Evolutionary conservation across 2,888 invertebrate genomes (phyloP).

Genomic region (Lycia hirtaria): DNA sequence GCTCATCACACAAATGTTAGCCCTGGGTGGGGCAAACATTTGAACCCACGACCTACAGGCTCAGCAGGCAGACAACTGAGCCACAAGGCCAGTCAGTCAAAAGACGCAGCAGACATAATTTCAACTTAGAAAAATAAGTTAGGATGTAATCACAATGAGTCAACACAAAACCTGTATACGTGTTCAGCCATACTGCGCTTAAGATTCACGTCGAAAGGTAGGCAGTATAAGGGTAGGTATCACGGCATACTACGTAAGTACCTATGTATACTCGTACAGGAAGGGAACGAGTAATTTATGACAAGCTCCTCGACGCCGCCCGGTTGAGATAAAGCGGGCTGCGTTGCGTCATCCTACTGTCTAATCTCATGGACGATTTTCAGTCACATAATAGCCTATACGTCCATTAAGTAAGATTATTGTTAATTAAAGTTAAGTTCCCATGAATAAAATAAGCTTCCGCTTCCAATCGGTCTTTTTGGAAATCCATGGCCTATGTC

Average conservation of each 20-base stretch:
- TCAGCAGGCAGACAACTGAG: too few relatives aligned
- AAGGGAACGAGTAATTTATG: slow-evolving; percentile 44
- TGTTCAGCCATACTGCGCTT: slow-evolving; percentile 10
- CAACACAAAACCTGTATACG: too few relatives aligned
- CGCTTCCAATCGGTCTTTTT: too few relatives aligned
- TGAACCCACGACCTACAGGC: too few relatives aligned
- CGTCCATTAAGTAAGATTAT: too few relatives aligned
- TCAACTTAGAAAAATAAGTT: too few relatives aligned
- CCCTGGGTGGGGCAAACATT: too few relatives aligned
- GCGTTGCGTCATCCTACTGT: slow-evolving; percentile 35
- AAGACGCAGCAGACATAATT: too few relatives aligned
- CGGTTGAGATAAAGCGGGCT: slow-evolving; percentile 43
- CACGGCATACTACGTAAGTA: slow-evolving; percentile 4
- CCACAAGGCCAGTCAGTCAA: too few relatives aligned
- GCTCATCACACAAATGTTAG: too few relatives aligned
- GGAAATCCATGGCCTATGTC: too few relatives aligned
- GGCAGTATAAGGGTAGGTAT: slow-evolving; percentile 16
- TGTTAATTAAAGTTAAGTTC: not conserved
- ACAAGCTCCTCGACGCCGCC: slow-evolving; percentile 34
- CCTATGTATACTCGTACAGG: slow-evolving; percentile 27
- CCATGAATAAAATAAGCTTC: not conserved
- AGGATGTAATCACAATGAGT: too few relatives aligned
- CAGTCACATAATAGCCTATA: not conserved
- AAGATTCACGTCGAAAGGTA: not conserved
- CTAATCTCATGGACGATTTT: slow-evolving; percentile 29